Evolutionary conservation across 1,140 invertebrate genomes (phyloP).

Genomic region (Triops longicaudatus): DNA sequence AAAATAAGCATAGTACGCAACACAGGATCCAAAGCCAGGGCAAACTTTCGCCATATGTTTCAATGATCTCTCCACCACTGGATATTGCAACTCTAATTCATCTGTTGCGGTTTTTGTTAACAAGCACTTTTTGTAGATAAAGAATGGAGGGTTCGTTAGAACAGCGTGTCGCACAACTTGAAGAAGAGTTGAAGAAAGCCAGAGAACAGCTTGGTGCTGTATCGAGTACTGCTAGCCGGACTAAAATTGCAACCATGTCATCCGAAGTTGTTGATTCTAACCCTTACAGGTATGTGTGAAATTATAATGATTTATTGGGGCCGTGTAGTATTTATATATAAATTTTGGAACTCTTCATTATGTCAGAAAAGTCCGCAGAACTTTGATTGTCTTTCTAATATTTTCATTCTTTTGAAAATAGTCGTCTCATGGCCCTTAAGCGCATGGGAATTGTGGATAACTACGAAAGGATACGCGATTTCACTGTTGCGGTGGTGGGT

Average conservation of each 20-base stretch:
- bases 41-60: too few relatives aligned
- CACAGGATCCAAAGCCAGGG: too few relatives aligned
- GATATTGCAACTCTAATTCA: neutral
- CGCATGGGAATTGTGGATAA: constrained; percentile 98
- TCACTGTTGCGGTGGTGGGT: constrained; percentile 90
- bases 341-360: too few relatives aligned
- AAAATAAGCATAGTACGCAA: too few relatives aligned
- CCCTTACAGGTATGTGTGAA: constrained; percentile 74
- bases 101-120: neutral
- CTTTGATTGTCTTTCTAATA: too few relatives aligned
- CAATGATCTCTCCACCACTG: too few relatives aligned
- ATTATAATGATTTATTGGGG: too few relatives aligned
- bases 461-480: constrained; percentile 90
- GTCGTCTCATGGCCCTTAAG: constrained; percentile 96
- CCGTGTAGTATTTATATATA: too few relatives aligned
- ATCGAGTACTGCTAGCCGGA: constrained; percentile 35
- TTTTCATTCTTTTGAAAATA: too few relatives aligned
- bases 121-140: neutral
- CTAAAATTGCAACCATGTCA: constrained; percentile 68
- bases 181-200: constrained; percentile 18
- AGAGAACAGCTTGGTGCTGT: neutral
- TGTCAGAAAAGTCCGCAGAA: too few relatives aligned
- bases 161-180: constrained; percentile 17
- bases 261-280: constrained; percentile 96
- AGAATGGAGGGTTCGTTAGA: constrained; percentile 24